phyloP scores from a whole-genome alignment of 2,888 invertebrate species.

The Crossocerus cetratus region DNA sequence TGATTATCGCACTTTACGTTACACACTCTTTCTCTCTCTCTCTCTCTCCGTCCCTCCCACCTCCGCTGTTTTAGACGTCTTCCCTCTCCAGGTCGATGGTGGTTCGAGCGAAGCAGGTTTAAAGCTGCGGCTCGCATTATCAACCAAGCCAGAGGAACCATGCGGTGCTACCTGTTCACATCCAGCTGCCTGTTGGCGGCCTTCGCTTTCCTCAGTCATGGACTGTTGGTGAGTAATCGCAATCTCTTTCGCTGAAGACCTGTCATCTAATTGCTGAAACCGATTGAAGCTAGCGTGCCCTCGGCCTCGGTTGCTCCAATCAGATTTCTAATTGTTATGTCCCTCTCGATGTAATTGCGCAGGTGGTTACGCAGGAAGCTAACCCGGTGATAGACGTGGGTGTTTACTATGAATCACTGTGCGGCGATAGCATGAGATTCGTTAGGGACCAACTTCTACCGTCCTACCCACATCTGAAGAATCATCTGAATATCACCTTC shows the following conservation, averaged over 20 bases:
- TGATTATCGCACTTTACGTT: conserved; percentile 26
- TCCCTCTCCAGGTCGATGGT: conserved; percentile 16
- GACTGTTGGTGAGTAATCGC: conserved; percentile 37
- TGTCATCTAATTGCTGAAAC: too few relatives aligned
- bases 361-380: conserved; percentile 40
- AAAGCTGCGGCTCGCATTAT: conserved; percentile 35
- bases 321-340: not conserved
- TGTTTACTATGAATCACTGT: conserved; percentile 80
- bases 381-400: conserved; percentile 69
- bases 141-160: conserved; percentile 42
- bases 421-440: conserved; percentile 78
- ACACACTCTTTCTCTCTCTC: conserved; percentile 7
- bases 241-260: not conserved
- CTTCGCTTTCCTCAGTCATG: conserved; percentile 28
- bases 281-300: too few relatives aligned
- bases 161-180: conserved; percentile 50
- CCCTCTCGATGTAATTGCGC: conserved; percentile 5
- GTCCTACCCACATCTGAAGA: conserved; percentile 70
- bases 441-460: conserved; percentile 77
- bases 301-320: not conserved
- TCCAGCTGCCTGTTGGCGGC: conserved; percentile 26
- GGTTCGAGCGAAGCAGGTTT: conserved; percentile 36
- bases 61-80: conserved; percentile 29
- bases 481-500: conserved; percentile 74
- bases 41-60: conserved; percentile 10